Evolutionary conservation across 2,113 vertebrate species (phyloP).

Genomic region (Plotosus lineatus): DNA sequence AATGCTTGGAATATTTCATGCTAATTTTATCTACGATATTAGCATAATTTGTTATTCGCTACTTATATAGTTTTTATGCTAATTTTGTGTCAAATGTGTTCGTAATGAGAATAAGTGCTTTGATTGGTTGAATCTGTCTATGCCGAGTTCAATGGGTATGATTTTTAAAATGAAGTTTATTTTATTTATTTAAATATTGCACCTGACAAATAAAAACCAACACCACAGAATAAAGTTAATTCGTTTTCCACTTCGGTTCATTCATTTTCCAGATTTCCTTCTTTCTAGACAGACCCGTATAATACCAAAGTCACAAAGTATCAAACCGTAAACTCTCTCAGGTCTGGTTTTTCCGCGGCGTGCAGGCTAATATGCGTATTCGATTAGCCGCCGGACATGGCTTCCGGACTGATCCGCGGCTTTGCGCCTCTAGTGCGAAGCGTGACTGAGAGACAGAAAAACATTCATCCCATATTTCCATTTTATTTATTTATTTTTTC

Average conservation of each 20-base stretch:
- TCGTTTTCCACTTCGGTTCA: not conserved
- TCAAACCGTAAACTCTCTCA: not conserved
- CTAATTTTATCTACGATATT: not conserved
- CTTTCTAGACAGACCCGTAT: not conserved
- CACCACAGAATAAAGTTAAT: not conserved
- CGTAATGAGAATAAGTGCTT: not conserved
- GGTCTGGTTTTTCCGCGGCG: not conserved
- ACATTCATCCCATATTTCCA: constrained; percentile 59
- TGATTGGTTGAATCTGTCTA: not conserved
- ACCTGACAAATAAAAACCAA: not conserved
- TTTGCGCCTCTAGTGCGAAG: constrained; percentile 65
- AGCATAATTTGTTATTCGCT: no score
- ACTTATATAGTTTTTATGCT: no score
- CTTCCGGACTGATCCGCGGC: constrained; percentile 65
- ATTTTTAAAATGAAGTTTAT: not conserved
- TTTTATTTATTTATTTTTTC: constrained; percentile 32
- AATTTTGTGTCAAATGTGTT: not conserved
- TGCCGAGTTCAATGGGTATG: not conserved
- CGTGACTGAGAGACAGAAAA: constrained; percentile 57
- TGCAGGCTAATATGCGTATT: constrained; percentile 32
- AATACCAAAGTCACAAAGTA: not conserved
- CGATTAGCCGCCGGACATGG: constrained; percentile 62
- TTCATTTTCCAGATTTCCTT: not conserved
- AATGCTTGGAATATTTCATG: not conserved
- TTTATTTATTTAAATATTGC: not conserved